phyloP scores from a whole-genome alignment of 2,113 vertebrate genomes.

The Dromaius novaehollandiae region DNA sequence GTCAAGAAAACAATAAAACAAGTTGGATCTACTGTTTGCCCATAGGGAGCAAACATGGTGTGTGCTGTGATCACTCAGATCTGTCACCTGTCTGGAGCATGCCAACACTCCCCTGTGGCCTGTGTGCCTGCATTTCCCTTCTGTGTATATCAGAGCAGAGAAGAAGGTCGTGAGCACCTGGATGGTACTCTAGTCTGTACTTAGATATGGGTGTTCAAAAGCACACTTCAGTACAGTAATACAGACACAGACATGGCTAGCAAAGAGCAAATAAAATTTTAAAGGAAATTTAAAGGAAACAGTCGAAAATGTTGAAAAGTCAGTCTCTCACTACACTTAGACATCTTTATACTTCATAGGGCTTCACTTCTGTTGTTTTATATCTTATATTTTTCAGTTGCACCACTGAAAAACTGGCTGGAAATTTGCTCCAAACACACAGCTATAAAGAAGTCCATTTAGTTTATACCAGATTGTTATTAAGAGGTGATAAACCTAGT shows the following conservation, averaged over 20 bases:
- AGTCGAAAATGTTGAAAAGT: background rate
- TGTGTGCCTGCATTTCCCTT: background rate
- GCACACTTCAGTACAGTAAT: background rate
- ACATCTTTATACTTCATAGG: background rate
- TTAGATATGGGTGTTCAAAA: background rate
- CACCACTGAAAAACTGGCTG: background rate
- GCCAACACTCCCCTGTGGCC: too few species aligned
- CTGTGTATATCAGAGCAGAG: background rate
- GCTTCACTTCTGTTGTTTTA: background rate
- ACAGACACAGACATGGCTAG: background rate
- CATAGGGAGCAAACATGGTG: background rate
- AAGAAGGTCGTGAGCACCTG: rapidly evolving
- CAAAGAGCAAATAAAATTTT: background rate
- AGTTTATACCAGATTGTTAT: background rate
- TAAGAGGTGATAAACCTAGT: background rate
- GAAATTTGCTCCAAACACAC: background rate
- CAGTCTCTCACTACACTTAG: background rate
- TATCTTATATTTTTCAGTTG: background rate
- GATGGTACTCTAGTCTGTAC: background rate
- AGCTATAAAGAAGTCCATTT: background rate
- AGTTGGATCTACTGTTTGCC: background rate
- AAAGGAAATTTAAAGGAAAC: background rate
- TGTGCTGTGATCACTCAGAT: background rate
- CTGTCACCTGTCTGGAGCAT: background rate
- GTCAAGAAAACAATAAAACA: background rate